Evolutionary conservation across 2,113 vertebrate species (phyloP), one percentile per base, ranked within the genome.

Genomic region (Danionella cerebrum): DNA sequence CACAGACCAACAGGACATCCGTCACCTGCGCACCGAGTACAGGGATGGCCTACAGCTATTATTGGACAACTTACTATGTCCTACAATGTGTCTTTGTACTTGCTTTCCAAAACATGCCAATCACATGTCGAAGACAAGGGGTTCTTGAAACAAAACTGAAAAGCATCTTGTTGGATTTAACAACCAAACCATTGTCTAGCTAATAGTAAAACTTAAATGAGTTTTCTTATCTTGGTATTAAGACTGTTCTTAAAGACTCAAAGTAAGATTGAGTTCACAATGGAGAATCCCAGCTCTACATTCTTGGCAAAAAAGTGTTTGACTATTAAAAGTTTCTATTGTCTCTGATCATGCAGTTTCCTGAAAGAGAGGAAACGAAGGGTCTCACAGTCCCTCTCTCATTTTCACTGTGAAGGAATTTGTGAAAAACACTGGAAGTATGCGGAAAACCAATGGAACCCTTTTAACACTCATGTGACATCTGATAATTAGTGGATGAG

Each of bases 1-100:
- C 70, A 65, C 16, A 66, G 19, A 21, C 67, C 29, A 59, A 71
- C 71, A 75, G 80, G 80, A 82, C 70, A 78, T 76, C 80, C 65
- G 76, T 82, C 78, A 80, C 80, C 78, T 82, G 76, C 60, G 24
- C 69, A 65, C 35, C n/a, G 38, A 64, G 54, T 55, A 16, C 22
- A 67, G 54, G 45, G 63, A 41, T 53, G 64, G 35, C 29, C 35
- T 41, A 57, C 67, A 39, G 64, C 76, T 78, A 73, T 75, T 76
- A 79, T 64, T 57, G 70, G 67, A 53, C 67, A n/a, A 38, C 33
- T 65, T 65, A 80, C 78, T 75, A 77, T 78, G 65, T 42, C 35
- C 44, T 31, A 63, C 59, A 63, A 64, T 64, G 60, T 48, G 50
- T 52, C 35, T 69, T 71, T 77, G 71, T 73, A 31, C 12, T 13